Evolutionary conservation across 2,888 invertebrate species (phyloP), one percentile per base, ranked within the genome.

Genomic region (Leptothorax acervorum): DNA sequence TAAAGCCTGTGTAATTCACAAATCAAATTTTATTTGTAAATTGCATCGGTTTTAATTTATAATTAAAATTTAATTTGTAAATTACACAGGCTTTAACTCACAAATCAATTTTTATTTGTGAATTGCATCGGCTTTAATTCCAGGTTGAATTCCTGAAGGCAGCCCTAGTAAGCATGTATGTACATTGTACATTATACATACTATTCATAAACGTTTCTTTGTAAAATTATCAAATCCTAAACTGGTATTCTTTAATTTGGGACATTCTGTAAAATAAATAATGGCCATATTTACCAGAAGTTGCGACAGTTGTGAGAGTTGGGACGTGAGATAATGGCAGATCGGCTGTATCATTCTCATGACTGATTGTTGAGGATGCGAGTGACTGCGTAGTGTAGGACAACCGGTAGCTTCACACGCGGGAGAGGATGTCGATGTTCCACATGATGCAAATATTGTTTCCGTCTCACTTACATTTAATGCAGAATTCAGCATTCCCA

Each of bases 311-410:
- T 97, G 96, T 88, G 97, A 97, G 92, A 97, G 96, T 94, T 97
- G 96, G 88, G 96, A 95, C 91, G 96, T 96, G 82, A 97, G 95
- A 79, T 96, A 95, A 90, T 96, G 96, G 86, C 97, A 96, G 92
- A 97, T 96, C 88, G 96, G 96, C 92, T 96, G 96, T 86, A 97
- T 95, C 86, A 96, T 95, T 91, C 96, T 95, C 92, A 97, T 95
- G 83, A 96, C 95, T 57, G 97, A 96, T 94, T 95, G 93, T 65
- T 94, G 94, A 53, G 91, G 88, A 81, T 92, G 90, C 53, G 90
- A 88, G 74, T 93, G 92, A 92, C 95, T 92, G 93, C 95, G 92
- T 91, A 95, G 89, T 93, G 95, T 91, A 90, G 95, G 95, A 93
- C 95, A 94, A 62, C 95, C 94, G 57, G 95, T 94, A 9, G 93